Evolutionary conservation across 1,140 invertebrate species (phyloP).

Genomic region (Dufourea novaeangliae): DNA sequence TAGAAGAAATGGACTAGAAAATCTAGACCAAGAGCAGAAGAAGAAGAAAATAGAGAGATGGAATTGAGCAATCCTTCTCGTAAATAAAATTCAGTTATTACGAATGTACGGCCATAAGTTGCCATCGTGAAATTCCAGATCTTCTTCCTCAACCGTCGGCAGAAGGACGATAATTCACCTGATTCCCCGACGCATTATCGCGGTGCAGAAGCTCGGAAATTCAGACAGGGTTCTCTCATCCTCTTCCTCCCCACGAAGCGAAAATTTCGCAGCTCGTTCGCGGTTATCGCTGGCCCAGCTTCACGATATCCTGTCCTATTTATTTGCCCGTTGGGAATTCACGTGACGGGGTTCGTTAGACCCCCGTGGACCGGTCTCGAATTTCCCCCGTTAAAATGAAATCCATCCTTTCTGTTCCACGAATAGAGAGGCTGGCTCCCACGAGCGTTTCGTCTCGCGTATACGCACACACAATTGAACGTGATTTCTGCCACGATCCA

Average conservation of each 20-base stretch:
- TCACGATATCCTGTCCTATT: slow-evolving; percentile 30
- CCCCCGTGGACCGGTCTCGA: slow-evolving; percentile 9
- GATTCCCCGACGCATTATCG: background rate
- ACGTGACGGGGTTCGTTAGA: slow-evolving; percentile 30
- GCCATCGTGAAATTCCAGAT: background rate
- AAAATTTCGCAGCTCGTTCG: slow-evolving; percentile 36
- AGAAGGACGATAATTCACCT: slow-evolving; percentile 4
- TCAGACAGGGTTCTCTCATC: background rate
- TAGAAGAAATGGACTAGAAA: background rate
- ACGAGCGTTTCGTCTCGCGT: background rate
- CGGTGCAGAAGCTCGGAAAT: background rate
- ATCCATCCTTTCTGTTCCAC: slow-evolving; percentile 12
- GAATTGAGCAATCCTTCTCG: background rate
- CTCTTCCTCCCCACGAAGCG: background rate
- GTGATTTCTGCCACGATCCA: background rate
- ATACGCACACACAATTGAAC: too few relatives aligned
- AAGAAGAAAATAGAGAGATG: background rate
- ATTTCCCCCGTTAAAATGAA: slow-evolving; percentile 38
- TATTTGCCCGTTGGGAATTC: slow-evolving; percentile 25
- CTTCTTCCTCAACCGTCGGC: background rate
- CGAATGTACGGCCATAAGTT: background rate
- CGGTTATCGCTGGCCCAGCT: slow-evolving; percentile 14
- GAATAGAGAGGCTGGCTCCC: background rate
- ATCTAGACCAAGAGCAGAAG: background rate
- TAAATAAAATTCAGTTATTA: background rate